phyloP scores from a whole-genome alignment of 2,797 vertebrate species.

The Spinus olivaceus region DNA sequence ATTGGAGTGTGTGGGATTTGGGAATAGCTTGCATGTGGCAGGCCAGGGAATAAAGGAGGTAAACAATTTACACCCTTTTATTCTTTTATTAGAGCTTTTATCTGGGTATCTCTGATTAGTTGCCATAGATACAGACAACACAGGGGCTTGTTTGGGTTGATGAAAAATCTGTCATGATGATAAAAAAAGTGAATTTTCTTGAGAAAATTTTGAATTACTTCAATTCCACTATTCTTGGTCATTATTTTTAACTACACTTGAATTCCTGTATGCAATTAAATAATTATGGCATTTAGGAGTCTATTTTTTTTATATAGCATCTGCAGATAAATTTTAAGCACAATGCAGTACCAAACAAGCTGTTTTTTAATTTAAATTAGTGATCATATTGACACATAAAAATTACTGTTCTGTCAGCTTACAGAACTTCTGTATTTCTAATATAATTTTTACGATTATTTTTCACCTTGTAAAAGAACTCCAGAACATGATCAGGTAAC shows the following conservation, averaged over 20 bases:
- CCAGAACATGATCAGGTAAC: neutral
- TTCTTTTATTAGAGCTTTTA: constrained; percentile 49
- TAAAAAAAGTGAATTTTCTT: constrained; percentile 31
- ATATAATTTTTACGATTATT: neutral
- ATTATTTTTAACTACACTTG: constrained; percentile 4
- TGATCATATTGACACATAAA: neutral
- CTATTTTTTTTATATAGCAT: neutral
- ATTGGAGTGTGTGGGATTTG: neutral
- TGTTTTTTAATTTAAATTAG: neutral
- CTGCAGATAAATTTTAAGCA: neutral
- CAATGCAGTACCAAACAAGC: neutral
- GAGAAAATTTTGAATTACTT: constrained; percentile 5
- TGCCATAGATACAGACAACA: constrained; percentile 76
- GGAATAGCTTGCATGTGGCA: neutral
- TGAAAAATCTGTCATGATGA: constrained; percentile 58
- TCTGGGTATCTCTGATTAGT: constrained; percentile 57
- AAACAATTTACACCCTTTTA: constrained; percentile 66
- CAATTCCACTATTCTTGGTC: neutral
- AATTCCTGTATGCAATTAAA: neutral
- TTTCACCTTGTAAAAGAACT: neutral
- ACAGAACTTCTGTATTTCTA: neutral
- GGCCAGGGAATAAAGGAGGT: neutral
- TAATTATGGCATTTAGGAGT: neutral
- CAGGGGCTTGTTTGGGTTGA: constrained; percentile 62
- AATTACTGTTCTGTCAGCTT: neutral